These are phyloP conservation scores for Synchiropus splendidus DNA, from an alignment of 2,113 vertebrate genomes.

Conservation along the genomic window DNA sequence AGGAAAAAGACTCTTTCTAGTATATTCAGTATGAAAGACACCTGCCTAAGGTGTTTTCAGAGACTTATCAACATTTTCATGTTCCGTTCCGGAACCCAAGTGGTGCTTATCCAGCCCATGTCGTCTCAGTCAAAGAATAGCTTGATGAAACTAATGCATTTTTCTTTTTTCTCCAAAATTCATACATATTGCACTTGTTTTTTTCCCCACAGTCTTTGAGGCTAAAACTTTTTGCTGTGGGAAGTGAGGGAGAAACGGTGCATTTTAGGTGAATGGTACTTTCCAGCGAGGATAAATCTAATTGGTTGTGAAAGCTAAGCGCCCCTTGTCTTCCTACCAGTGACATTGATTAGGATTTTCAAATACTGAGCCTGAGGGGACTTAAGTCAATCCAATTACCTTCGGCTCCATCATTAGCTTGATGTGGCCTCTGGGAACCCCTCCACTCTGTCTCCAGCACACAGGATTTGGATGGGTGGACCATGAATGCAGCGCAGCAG, in stretches of 20 bases:
- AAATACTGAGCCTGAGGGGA: constrained; percentile 45
- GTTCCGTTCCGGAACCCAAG: no score
- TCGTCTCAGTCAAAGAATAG: no score
- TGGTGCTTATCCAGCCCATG: no score
- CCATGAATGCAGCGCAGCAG: no score
- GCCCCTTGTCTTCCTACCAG: constrained; percentile 35
- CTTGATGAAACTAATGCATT: no score
- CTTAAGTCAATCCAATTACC: constrained; percentile 62
- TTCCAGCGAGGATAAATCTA: constrained; percentile 37
- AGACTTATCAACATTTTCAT: no score
- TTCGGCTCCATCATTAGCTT: constrained; percentile 49
- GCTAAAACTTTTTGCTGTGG: background rate
- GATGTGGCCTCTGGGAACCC: constrained; percentile 29
- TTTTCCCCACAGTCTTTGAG: constrained; percentile 12
- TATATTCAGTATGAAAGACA: no score
- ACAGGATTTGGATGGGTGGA: constrained; percentile 14
- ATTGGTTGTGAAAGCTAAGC: constrained; percentile 55
- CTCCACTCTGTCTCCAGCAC: constrained; percentile 34
- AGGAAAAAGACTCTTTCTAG: no score
- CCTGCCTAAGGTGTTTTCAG: no score
- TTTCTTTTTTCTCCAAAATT: no score
- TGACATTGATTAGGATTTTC: constrained; percentile 64
- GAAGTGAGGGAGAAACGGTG: no score
- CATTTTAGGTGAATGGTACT: constrained; percentile 34
- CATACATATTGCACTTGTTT: no score